Evolutionary conservation across 2,113 vertebrate genomes (phyloP), one percentile per base, ranked within the genome.

Genomic region (Anser brachyrhynchus): DNA sequence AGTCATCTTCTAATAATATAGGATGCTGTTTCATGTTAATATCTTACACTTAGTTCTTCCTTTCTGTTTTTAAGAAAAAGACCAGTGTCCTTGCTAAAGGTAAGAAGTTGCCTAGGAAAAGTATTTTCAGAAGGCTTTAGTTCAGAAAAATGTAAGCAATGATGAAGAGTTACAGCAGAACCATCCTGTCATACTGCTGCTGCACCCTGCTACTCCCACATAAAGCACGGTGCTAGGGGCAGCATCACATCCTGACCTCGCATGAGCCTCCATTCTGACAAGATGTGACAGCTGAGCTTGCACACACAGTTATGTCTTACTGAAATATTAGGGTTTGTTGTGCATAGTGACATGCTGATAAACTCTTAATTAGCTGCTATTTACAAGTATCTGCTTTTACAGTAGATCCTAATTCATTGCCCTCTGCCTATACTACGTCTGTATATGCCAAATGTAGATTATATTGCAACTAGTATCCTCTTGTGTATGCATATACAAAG

Each of bases 321-420:
- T 76, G 93, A 94, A 92, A 84, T 76, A 58, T 86, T 72, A 39
- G 58, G 44, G 29, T 25, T 89, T 62, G 76, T 81, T 75, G 28
- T 76, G 77, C 58, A 70, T 28, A 91, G 84, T 91, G 89, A 82
- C 89, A 94, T 72, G 72, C 76, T 85, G 89, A 84, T 84, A 92
- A 94, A 96, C 86, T 92, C 92, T 96, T 89, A 92, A 94, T 91
- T 93, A 94, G 86, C 91, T 81, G 66, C 72, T 95, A 74, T 76
- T 96, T 92, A 91, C 0, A 11, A 84, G 55, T 65, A 69, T 86
- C 84, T 84, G 62, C 64, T 82, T 93, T 84, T 72, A 77, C 57
- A 87, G 58, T 46, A 70, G 49, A 73, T 79, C 77, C 55, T 70
- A 66, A 92, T 87, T 93, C 73, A 78, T 61, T 87, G 70, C 13